Conservation (phyloP, 1,140 invertebrate genomes). For the Meloidogyne exigua region DNA sequence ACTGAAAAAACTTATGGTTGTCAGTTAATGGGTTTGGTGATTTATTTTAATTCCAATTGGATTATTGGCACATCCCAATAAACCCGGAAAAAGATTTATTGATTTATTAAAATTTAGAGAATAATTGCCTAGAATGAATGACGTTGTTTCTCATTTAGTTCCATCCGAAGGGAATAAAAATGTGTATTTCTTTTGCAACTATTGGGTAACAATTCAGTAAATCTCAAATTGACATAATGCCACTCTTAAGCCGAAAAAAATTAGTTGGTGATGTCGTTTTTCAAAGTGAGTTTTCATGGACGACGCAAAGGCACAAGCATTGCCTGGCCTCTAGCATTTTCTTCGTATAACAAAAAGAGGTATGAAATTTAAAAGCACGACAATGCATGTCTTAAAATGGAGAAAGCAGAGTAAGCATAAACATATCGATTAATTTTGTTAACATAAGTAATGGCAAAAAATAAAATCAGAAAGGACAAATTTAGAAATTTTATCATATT, state of each 20-base stretch:
- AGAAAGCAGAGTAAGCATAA: not conserved
- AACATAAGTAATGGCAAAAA: not conserved
- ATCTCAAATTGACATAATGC: conserved; percentile 4
- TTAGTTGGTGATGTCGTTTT: not conserved
- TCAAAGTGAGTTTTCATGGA: not conserved
- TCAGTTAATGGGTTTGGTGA: not conserved
- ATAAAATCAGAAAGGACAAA: not conserved
- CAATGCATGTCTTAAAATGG: not conserved
- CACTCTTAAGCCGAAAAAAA: not conserved
- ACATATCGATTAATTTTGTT: not conserved
- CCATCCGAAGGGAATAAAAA: not conserved
- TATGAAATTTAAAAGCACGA: not conserved
- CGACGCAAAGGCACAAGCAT: not conserved
- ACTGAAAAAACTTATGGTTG: not conserved
- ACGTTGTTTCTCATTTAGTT: not conserved
- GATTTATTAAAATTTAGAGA: not conserved
- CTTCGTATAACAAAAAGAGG: not conserved
- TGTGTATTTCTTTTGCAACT: not conserved
- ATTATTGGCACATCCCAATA: not conserved
- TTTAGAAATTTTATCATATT: too few relatives aligned
- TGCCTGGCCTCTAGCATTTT: not conserved
- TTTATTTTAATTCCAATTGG: not conserved
- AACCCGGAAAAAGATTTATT: not conserved
- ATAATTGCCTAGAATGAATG: too few relatives aligned
- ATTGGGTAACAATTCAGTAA: not conserved